phyloP scores from a whole-genome alignment of 1,140 invertebrate genomes.

The Luehdorfia chinensis region DNA sequence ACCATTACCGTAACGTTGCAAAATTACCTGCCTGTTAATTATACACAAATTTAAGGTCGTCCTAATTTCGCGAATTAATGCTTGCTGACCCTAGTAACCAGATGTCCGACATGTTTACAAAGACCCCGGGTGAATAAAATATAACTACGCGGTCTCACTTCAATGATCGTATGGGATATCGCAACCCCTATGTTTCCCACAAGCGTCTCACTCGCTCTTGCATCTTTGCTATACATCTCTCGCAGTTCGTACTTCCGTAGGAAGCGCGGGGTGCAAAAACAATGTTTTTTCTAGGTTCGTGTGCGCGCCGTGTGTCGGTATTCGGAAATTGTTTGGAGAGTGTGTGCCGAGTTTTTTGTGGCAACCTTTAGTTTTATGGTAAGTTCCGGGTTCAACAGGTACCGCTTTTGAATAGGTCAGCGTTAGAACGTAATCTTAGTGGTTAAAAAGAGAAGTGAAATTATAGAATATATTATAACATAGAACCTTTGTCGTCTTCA shows the following conservation, averaged over 20 bases:
- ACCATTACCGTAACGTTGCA: too few relatives aligned
- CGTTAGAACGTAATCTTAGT: neutral
- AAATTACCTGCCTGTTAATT: too few relatives aligned
- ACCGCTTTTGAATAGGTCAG: conserved; percentile 4
- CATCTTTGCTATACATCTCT: conserved; percentile 9
- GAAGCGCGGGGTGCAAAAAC: conserved; percentile 65
- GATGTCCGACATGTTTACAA: conserved; percentile 13
- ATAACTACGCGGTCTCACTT: conserved; percentile 39
- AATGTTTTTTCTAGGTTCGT: conserved; percentile 53
- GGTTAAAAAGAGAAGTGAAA: too few relatives aligned
- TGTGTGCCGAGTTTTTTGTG: conserved; percentile 7
- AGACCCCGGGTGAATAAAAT: conserved; percentile 20
- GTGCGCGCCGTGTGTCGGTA: conserved; percentile 53
- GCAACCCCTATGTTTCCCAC: conserved; percentile 70
- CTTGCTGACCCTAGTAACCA: conserved; percentile 9
- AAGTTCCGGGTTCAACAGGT: conserved; percentile 10
- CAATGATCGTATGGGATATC: conserved; percentile 64
- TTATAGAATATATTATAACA: too few relatives aligned
- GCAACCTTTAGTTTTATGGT: neutral
- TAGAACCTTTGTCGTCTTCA: too few relatives aligned
- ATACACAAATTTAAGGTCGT: conserved; percentile 22
- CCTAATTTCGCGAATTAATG: conserved; percentile 2
- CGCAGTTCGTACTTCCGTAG: conserved; percentile 60
- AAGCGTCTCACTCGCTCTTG: conserved; percentile 34
- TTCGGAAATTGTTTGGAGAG: conserved; percentile 20